Conservation (phyloP, 1,140 invertebrate species). For the Eumaeus atala region DNA sequence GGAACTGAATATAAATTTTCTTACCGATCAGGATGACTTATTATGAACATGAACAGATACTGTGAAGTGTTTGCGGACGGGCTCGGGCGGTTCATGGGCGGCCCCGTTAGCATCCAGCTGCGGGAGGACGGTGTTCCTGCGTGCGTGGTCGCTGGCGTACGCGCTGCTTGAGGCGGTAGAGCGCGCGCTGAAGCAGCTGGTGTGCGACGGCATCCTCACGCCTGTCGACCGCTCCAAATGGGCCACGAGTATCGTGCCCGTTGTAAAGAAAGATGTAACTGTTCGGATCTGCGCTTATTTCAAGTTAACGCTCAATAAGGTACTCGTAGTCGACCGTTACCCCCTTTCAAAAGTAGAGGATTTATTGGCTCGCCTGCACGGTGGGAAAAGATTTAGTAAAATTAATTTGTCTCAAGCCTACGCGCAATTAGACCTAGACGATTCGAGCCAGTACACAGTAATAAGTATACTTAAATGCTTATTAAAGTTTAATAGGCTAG, state of each 20-base stretch:
- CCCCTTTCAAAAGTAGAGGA: conserved; percentile 51
- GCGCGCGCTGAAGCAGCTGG: conserved; percentile 26
- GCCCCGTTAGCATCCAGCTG: no score
- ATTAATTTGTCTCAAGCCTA: conserved; percentile 53
- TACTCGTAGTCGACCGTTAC: conserved; percentile 41
- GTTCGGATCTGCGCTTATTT: conserved; percentile 33
- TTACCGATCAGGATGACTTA: no score
- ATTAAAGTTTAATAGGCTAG: conserved; percentile 24
- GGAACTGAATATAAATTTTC: conserved; percentile 30
- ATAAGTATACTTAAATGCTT: no score
- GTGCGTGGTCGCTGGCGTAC: conserved; percentile 33
- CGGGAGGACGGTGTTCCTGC: conserved; percentile 30
- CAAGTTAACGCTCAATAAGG: conserved; percentile 38
- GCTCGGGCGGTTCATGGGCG: conserved; percentile 33
- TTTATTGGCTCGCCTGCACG: conserved; percentile 37
- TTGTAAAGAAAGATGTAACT: no score
- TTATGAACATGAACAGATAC: no score
- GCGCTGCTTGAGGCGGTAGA: conserved; percentile 31
- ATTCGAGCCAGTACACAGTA: no score
- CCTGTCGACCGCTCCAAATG: no score
- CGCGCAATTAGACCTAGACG: conserved; percentile 43
- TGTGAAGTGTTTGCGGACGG: conserved; percentile 31
- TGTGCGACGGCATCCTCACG: conserved; percentile 24
- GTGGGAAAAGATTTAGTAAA: no score
- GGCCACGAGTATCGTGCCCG: no score